phyloP scores from a whole-genome alignment of 1,140 invertebrate genomes.

The Pseudomyrmex dendroicus region DNA sequence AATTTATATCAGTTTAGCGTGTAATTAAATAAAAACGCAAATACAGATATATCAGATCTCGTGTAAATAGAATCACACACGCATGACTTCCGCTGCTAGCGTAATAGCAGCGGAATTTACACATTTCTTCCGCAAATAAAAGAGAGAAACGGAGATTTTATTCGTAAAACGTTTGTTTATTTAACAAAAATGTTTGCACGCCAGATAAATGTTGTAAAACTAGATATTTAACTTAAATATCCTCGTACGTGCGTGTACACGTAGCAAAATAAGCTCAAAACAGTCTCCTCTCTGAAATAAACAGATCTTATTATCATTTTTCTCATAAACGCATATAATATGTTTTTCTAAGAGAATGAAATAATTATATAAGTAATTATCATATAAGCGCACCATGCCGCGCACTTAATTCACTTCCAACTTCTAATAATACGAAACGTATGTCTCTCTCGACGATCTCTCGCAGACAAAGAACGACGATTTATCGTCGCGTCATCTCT shows the following conservation, averaged over 20 bases:
- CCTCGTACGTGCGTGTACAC: neutral
- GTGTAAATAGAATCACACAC: neutral
- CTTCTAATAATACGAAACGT: constrained; percentile 15
- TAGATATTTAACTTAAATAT: no score
- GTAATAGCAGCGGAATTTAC: neutral
- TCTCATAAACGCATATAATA: no score
- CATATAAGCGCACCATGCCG: neutral
- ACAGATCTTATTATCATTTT: no score
- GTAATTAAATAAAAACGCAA: constrained; percentile 30
- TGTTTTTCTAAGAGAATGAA: constrained; percentile 3
- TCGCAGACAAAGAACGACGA: constrained; percentile 25
- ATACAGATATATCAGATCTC: neutral
- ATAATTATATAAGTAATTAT: no score
- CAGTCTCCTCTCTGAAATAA: neutral
- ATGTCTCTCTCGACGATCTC: constrained; percentile 12
- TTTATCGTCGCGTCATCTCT: constrained; percentile 7
- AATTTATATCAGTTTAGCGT: constrained; percentile 3
- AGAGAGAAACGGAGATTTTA: neutral
- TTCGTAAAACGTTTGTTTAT: neutral
- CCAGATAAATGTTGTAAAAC: no score
- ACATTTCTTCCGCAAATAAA: constrained; percentile 13
- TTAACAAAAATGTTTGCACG: neutral
- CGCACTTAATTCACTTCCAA: constrained; percentile 8
- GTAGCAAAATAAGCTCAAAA: neutral
- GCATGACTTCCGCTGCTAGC: neutral